These are phyloP conservation scores for Potamilus streckersoni DNA, from an alignment of 1,140 invertebrate species.

Conservation along the genomic window DNA sequence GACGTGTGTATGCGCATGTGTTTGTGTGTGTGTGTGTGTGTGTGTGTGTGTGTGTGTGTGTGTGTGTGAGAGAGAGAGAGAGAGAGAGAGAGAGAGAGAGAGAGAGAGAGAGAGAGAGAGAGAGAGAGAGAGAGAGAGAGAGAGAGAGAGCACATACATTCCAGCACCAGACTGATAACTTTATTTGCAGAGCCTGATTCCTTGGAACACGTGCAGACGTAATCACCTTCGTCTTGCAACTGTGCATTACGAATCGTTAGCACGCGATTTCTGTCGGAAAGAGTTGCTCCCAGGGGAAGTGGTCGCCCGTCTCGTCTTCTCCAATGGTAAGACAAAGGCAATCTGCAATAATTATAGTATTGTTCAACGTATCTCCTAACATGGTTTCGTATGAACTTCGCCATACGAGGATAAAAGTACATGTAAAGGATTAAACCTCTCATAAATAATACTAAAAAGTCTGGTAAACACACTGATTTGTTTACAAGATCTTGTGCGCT, in stretches of 20 bases:
- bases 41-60: too few relatives aligned
- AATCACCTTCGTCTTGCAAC: conserved; percentile 17
- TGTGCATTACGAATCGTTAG: conserved; percentile 15
- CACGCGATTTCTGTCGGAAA: conserved; percentile 8
- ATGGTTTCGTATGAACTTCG: too few relatives aligned
- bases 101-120: not conserved
- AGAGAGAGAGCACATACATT: conserved; percentile 13
- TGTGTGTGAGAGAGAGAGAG: too few relatives aligned
- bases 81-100: not conserved
- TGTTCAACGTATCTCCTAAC: too few relatives aligned
- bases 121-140: not conserved
- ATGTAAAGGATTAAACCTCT: too few relatives aligned
- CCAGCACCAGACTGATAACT: conserved; percentile 13
- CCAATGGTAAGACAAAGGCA: conserved; percentile 18
- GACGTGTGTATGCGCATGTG: too few relatives aligned
- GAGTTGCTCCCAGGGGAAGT: conserved; percentile 5
- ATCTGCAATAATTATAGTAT: not conserved
- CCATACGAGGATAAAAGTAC: too few relatives aligned
- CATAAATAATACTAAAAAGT: too few relatives aligned
- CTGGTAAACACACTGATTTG: too few relatives aligned
- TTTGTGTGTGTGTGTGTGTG: too few relatives aligned
- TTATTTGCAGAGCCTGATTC: conserved; percentile 3
- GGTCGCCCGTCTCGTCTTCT: conserved; percentile 20
- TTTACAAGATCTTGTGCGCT: too few relatives aligned
- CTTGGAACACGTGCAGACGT: conserved; percentile 15